These are phyloP conservation scores for Lepus townsendii DNA, from an alignment of 2,797 vertebrate species.

Conservation along the genomic window DNA sequence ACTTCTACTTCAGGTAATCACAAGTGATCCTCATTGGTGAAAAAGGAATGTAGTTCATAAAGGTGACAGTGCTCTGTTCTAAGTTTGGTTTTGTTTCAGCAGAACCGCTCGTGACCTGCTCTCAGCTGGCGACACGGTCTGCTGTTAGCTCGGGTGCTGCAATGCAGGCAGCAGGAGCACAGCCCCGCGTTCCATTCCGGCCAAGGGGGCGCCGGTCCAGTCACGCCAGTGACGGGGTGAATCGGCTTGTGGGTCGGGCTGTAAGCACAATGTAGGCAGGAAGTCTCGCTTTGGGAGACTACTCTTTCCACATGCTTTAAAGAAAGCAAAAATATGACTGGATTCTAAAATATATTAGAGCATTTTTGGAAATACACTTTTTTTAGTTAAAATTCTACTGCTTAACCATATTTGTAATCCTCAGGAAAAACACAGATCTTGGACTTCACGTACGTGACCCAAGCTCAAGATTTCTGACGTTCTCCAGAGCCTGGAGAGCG, in stretches of 20 bases:
- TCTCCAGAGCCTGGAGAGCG: not conserved
- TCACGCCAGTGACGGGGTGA: not conserved
- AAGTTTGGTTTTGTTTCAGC: not conserved
- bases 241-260: not conserved
- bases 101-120: not conserved
- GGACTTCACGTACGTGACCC: not conserved
- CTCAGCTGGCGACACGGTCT: not conserved
- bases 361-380: slow-evolving; percentile 33
- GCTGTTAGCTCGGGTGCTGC: not conserved
- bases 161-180: not conserved
- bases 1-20: not conserved
- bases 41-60: not conserved
- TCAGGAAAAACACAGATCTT: slow-evolving; percentile 30
- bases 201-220: slow-evolving; percentile 53
- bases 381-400: slow-evolving; percentile 55
- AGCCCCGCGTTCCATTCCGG: not conserved
- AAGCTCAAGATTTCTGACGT: slow-evolving; percentile 26
- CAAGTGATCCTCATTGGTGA: not conserved
- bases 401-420: slow-evolving; percentile 9
- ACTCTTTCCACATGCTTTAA: not conserved
- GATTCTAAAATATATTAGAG: not conserved
- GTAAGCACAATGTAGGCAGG: not conserved
- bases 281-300: not conserved
- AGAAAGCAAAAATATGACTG: slow-evolving; percentile 16
- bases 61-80: not conserved